phyloP scores from a whole-genome alignment of 2,888 invertebrate genomes.

The Pinctada fucata region DNA sequence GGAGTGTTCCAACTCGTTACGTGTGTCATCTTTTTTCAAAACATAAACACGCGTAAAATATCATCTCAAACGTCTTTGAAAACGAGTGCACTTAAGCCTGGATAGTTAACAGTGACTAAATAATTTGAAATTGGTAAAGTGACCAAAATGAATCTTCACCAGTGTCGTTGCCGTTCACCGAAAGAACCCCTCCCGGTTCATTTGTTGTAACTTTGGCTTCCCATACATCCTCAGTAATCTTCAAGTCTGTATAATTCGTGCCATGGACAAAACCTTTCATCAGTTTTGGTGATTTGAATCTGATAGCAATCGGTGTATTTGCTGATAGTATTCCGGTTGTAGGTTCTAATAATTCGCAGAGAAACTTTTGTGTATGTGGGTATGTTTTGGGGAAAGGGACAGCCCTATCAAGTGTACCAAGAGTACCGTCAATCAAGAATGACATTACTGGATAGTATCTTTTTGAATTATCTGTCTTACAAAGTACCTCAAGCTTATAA shows the following conservation, averaged over 20 bases:
- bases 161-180: not conserved
- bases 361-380: not conserved
- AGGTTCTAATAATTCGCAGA: constrained; percentile 16
- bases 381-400: constrained; percentile 10
- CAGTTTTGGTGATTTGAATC: constrained; percentile 5
- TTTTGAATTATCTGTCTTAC: not conserved
- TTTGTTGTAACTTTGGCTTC: not conserved
- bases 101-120: too few relatives aligned
- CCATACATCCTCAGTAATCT: not conserved
- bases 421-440: not conserved
- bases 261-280: not conserved
- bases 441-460: not conserved
- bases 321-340: constrained; percentile 10
- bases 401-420: not conserved
- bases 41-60: too few relatives aligned
- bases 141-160: constrained; percentile 2
- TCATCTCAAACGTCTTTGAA: too few relatives aligned
- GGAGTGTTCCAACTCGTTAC: too few relatives aligned
- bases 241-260: too few relatives aligned
- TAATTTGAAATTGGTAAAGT: not conserved
- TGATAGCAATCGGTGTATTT: constrained; percentile 3
- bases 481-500: constrained; percentile 1
- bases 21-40: too few relatives aligned
- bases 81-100: too few relatives aligned
- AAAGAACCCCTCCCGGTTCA: not conserved